Percentiles rank a stretch among this genome's conserved stretches.
phyloP scores from a whole-genome alignment of 2,888 invertebrate genomes.

The Aquatica leii region DNA sequence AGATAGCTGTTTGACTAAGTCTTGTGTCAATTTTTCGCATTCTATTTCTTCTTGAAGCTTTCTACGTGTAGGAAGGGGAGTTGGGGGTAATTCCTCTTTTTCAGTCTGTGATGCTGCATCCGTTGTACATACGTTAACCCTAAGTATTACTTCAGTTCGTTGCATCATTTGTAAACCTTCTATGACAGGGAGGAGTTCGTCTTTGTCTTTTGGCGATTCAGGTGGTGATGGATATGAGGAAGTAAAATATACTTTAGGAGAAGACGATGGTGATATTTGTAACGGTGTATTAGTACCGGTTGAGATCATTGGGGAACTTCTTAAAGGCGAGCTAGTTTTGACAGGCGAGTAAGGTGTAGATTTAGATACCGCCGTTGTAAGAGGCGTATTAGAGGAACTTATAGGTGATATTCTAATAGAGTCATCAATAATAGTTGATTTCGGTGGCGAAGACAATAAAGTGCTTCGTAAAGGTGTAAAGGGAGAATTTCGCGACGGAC shows the following conservation, averaged over 20 bases:
- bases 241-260: constrained; percentile 40
- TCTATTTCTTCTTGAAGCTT: constrained; percentile 79
- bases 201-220: constrained; percentile 58
- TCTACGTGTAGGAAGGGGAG: constrained; percentile 65
- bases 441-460: constrained; percentile 47
- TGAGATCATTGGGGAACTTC: constrained; percentile 51
- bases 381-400: constrained; percentile 38
- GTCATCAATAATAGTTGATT: constrained; percentile 29
- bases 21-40: constrained; percentile 75
- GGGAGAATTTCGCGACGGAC: constrained; percentile 51
- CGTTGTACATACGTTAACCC: constrained; percentile 68
- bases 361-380: constrained; percentile 29
- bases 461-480: constrained; percentile 54
- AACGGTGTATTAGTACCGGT: constrained; percentile 49
- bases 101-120: constrained; percentile 65
- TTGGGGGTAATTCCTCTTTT: constrained; percentile 56
- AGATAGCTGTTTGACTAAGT: constrained; percentile 69
- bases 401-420: constrained; percentile 31
- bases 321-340: constrained; percentile 17
- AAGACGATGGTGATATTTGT: constrained; percentile 41
- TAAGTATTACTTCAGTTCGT: constrained; percentile 69
- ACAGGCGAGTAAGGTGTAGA: constrained; percentile 20
- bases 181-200: constrained; percentile 54
- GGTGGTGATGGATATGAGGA: constrained; percentile 51
- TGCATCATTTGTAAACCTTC: constrained; percentile 68